A percentile compares a stretch with the other conserved stretches of the same genome.
phyloP scores from a whole-genome alignment of 2,113 vertebrate species.

The Vombatus ursinus region DNA sequence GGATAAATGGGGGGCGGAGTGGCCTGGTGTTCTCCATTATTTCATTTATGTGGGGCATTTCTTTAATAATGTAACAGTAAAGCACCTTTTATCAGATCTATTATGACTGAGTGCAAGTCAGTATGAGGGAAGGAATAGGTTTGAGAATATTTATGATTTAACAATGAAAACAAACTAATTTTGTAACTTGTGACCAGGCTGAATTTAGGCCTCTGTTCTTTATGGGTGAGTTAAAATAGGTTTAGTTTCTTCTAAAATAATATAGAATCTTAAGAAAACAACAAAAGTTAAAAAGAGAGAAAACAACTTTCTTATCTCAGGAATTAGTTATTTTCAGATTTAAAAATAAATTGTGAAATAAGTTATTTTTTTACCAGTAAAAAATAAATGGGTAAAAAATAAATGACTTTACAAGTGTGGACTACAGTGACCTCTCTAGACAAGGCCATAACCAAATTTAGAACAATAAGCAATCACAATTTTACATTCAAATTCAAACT shows the following conservation, averaged over 20 bases:
- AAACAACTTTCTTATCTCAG: neutral
- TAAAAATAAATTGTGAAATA: no score
- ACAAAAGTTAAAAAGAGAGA: neutral
- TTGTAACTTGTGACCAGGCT: neutral
- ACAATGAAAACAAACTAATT: neutral
- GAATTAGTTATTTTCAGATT: neutral
- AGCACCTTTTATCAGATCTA: neutral
- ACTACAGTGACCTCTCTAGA: neutral
- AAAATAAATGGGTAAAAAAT: neutral
- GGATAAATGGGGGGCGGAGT: neutral
- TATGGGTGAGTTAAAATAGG: neutral
- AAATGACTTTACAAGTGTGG: constrained; percentile 1
- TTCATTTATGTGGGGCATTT: neutral
- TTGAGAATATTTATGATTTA: neutral
- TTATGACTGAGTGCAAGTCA: neutral
- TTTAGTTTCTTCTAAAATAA: neutral
- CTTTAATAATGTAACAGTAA: neutral
- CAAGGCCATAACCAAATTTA: neutral
- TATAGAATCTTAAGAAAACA: neutral
- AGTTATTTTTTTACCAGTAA: neutral
- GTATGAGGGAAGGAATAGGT: neutral
- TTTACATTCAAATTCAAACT: neutral
- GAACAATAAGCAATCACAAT: neutral
- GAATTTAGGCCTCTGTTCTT: neutral
- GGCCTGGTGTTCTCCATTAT: neutral